Base-by-base conservation (phyloP, 2,113 vertebrate genomes). In the Apaloderma vittatum region DNA sequence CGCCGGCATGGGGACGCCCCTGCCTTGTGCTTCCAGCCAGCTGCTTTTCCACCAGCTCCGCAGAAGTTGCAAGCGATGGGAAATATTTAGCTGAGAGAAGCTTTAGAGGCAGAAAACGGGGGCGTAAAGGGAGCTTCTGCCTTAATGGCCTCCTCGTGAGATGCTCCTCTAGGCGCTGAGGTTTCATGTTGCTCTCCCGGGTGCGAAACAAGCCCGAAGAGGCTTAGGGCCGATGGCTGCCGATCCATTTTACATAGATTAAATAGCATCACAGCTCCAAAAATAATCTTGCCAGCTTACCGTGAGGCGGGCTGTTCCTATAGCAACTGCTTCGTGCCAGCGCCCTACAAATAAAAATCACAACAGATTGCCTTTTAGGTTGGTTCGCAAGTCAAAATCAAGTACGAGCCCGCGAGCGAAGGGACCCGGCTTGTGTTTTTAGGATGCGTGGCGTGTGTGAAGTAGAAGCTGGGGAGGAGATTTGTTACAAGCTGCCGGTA, bases 281-380 rank as follows among this genome's bases (percentile, higher is more conserved):
- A 98, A 98, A 98, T 98, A 98, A 83, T 90, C 79, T 59, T 46
- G 76, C 81, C 65, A 46, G 78, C 12, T 97, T 96, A 86, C 30
- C 2, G 95, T 45, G 90, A 73, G 90, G 96, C 82, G 73, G 61
- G 79, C 93, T 91, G 98, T 99, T 99, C 97, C 99, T 98, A 98
- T 87, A 94, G 98, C 98, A 99, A 99, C 98, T 14, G 23, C 86
- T 96, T 98, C 88, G 71, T 98, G 98, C 97, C 95, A 92, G 96
- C 96, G 95, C 97, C 97, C 82, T 85, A 65, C 58, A 68, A 81
- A 77, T n/a, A 26, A 24, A 65, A 79, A 17, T 9, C 71, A 34
- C 65, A 73, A 51, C n/a, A 4, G 37, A 55, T 17, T 15, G 5
- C 45, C 7, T 45, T 40, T 15, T 3, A 26, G 37, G 36, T 61